phyloP scores from a whole-genome alignment of 2,113 vertebrate species.

The Caranx melampygus region DNA sequence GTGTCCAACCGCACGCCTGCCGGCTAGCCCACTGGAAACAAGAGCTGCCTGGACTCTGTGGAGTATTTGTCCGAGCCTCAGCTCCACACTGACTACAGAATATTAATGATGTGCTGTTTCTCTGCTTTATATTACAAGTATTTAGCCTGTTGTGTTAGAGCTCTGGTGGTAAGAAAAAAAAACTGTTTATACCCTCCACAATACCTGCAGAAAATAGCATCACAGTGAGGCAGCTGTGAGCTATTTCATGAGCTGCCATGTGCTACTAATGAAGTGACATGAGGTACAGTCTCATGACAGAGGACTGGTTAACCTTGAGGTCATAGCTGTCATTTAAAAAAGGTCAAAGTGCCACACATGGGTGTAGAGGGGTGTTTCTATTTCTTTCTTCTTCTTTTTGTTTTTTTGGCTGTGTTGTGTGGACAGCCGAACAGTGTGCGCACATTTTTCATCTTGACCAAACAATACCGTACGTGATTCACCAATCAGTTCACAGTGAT shows the following conservation, averaged over 20 bases:
- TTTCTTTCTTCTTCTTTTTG: not conserved
- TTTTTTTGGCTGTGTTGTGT: too few relatives aligned
- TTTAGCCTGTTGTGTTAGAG: conserved; percentile 6
- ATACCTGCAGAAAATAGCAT: conserved; percentile 5
- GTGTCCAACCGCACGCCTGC: conserved; percentile 44
- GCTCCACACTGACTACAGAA: conserved; percentile 28
- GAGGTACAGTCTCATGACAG: conserved; percentile 7
- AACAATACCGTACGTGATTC: conserved; percentile 29
- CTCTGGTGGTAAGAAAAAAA: not conserved
- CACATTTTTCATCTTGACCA: not conserved
- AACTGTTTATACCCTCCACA: not conserved
- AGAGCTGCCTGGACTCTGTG: conserved; percentile 25
- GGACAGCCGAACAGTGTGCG: conserved; percentile 9
- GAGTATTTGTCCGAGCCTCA: conserved; percentile 28
- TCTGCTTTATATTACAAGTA: not conserved
- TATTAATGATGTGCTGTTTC: conserved; percentile 17
- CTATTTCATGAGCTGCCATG: conserved; percentile 34
- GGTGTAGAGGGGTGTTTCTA: too few relatives aligned
- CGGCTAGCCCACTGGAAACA: conserved; percentile 40
- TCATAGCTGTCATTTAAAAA: conserved; percentile 18
- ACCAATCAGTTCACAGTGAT: too few relatives aligned
- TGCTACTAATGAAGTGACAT: conserved; percentile 26
- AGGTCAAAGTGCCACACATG: too few relatives aligned
- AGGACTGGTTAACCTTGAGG: conserved; percentile 6
- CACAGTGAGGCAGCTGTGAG: conserved; percentile 34